Base-by-base conservation (phyloP, 1,140 invertebrate genomes). In the Geopemphigus sp. region DNA sequence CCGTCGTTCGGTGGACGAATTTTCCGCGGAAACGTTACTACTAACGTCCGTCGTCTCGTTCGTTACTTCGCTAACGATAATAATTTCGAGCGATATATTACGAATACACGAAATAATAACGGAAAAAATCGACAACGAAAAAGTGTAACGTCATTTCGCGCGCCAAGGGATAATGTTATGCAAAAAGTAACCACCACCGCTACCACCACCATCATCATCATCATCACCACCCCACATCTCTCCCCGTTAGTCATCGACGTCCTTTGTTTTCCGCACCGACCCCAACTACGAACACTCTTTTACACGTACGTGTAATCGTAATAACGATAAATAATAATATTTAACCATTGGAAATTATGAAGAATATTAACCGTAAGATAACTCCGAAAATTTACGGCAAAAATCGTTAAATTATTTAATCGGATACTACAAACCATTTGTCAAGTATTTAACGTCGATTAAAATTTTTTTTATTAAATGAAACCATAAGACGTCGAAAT, bases 321-420 rank as follows among this genome's bases (percentile, higher is more conserved):
- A 45, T 45, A 32, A n/a, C 32, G n/a, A 64, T 19, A n/a, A 64
- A 64, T 64, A 19, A 64, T 29, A 45, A 8, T 64, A 39, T 64
- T 45, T 64, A n/a, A n/a, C 63, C 29, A 4, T 64, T 64, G n/a
- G 5, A 45, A 64, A 64, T 64, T 39, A 15, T 45, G 29, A 64
- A 39, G 39, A 64, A 64, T n/a, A 64, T 12, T 32, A n/a, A n/a
- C 22, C 12, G 10, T 61, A 61, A 39, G 22, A 66, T 22, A 45
- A 66, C n/a, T 45, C 64, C 26, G 63, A 32, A 66, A 66, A 66
- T 39, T 10, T 5, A 39, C 19, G 12, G 32, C 12, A 19, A 12
- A 66, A 47, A 66, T 22, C 64, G 5, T 66, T 24, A 66, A 66
- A 45, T 22, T 47, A 66, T 63, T 47, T 66, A 66, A 22, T 66